A percentile compares a stretch with the other conserved stretches of the same genome.
Conservation (phyloP, 2,113 vertebrate species). For the Carlito syrichta region DNA sequence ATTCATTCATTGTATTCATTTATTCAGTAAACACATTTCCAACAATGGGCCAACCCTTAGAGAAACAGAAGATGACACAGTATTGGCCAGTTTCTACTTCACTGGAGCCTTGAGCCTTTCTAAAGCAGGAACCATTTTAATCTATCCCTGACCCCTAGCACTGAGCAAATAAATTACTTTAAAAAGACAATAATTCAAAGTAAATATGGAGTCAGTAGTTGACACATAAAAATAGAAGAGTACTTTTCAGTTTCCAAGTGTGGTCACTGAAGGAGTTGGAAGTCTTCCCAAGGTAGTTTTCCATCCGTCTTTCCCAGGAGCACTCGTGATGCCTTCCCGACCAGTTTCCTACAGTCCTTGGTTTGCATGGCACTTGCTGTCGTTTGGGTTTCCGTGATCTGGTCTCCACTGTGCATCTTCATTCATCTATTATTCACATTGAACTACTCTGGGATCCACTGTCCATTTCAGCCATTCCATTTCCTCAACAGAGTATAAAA, state of each 20-base stretch:
- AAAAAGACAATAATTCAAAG: not conserved
- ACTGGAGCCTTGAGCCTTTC: not conserved
- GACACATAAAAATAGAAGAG: not conserved
- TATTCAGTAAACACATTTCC: not conserved
- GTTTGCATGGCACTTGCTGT: not conserved
- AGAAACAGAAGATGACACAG: not conserved
- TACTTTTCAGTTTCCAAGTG: not conserved
- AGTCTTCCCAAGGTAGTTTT: not conserved
- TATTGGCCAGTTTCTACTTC: not conserved
- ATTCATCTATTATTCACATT: not conserved
- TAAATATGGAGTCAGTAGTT: not conserved
- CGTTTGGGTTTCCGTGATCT: not conserved
- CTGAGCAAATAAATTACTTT: not conserved
- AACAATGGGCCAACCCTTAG: fast-evolving
- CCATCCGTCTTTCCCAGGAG: not conserved
- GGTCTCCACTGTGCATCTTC: not conserved
- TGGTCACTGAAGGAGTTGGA: not conserved
- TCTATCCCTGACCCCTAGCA: not conserved
- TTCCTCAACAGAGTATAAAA: not conserved
- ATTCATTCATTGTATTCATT: not conserved
- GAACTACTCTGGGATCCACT: not conserved
- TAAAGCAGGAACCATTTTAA: not conserved
- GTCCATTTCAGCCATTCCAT: not conserved
- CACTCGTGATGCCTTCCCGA: not conserved
- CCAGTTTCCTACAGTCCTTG: not conserved